A percentile compares a stretch with the other conserved stretches of the same genome.
Conservation (phyloP, 2,113 vertebrate genomes). For the Tinamus guttatus region DNA sequence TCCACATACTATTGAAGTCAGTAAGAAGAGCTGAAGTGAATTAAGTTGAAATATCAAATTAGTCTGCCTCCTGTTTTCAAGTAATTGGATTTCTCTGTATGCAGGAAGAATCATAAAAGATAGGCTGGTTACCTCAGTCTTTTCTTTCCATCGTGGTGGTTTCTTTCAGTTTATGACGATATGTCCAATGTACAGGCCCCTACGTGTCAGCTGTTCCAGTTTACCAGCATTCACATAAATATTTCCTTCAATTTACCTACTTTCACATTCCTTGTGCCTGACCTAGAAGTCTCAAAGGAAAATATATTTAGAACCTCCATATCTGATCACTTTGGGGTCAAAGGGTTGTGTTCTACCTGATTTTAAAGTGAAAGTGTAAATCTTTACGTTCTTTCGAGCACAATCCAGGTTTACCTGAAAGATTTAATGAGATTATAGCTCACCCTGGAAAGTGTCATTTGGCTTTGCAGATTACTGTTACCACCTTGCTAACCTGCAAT, state of each 20-base stretch:
- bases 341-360: not conserved
- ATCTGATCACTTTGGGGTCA: not conserved
- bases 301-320: fast-evolving
- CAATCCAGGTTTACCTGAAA: not conserved
- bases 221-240: not conserved
- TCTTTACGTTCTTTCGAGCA: not conserved
- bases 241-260: not conserved
- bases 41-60: constrained; percentile 44
- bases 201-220: not conserved
- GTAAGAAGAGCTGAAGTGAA: constrained; percentile 13
- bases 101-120: not conserved
- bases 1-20: constrained; percentile 21
- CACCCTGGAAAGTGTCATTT: not conserved
- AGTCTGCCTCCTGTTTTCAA: constrained; percentile 51
- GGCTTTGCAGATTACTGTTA: not conserved
- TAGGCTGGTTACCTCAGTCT: not conserved
- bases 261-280: not conserved
- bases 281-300: not conserved
- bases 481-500: not conserved
- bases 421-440: not conserved
- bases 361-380: not conserved
- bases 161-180: not conserved
- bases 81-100: constrained; percentile 38
- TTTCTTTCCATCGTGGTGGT: not conserved
- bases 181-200: not conserved